Evolutionary conservation across 2,888 invertebrate genomes (phyloP), one percentile per base, ranked within the genome.

Genomic region (Schizotus pectinicornis): DNA sequence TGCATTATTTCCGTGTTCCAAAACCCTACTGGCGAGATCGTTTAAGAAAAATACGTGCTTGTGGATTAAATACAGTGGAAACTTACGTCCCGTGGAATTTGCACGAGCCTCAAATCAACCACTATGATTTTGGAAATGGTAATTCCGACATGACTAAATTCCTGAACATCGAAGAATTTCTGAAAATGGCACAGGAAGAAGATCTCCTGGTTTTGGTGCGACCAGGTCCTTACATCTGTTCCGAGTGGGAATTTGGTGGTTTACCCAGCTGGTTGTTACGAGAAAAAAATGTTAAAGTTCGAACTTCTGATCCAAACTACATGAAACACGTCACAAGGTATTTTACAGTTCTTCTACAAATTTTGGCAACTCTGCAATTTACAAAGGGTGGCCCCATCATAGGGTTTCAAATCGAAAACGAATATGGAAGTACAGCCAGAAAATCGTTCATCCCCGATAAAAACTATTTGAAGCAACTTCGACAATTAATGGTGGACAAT

Each of bases 161-260:
- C 56, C 74, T 85, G 7, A 82, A 87, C 69, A 65, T 88, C 1
- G 86, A 82, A 13, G 79, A 81, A 45, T 94, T 91, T 72, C 81
- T 94, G 6, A 79, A 86, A 61, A 79, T 84, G 3, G 95, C 95
- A 0, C 85, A 90, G 43, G 86, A 89, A 65, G 89, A 90, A 74
- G 92, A 88, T 56, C 80, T 96, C 35, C 79, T 88, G 14, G 93
- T 94, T 1, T 85, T 95, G 46, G 79, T 96, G 1, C 81, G 96
- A 30, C 89, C 93, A 0, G 96, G 96, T 0, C 96, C 96, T 0
- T 96, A 94, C 71, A 95, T 95, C 66, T 94, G 94, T 77, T 94
- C 91, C n/a, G 96, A 96, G 81, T 87, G 94, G 79, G 95, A 96
- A 56, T 78, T 76, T 59, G 79, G 79, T 14, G 78, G 79, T 6